A percentile compares a stretch with the other conserved stretches of the same genome.
These are phyloP conservation scores for Rhingia rostrata DNA, from an alignment of 2,888 invertebrate genomes.

Conservation along the genomic window DNA sequence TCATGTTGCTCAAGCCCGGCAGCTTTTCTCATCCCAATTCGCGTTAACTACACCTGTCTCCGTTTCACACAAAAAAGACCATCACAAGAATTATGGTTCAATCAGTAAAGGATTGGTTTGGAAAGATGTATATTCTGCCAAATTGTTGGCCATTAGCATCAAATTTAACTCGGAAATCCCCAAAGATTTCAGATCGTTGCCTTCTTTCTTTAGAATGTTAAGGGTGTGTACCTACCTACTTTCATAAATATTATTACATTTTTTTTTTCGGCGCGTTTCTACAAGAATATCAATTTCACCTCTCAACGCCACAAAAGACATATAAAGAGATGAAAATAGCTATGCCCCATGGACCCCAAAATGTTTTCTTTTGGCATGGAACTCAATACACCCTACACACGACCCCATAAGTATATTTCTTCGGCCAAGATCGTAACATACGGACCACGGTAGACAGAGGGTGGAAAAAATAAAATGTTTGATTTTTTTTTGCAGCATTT, in stretches of 20 bases:
- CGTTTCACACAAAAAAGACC: conserved; percentile 10
- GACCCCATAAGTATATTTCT: conserved; percentile 24
- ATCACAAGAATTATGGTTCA: neutral
- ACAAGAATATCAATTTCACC: conserved; percentile 65
- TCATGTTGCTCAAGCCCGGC: conserved; percentile 12
- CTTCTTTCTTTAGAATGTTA: conserved; percentile 49
- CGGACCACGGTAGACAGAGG: conserved; percentile 25
- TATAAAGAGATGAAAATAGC: conserved; percentile 13
- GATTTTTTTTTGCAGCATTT: conserved; percentile 5
- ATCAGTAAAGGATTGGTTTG: neutral
- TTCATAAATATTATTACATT: conserved; percentile 66
- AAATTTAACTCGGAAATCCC: conserved; percentile 66
- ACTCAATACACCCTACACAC: conserved; percentile 19
- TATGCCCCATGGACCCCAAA: conserved; percentile 8
- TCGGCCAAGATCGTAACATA: conserved; percentile 40
- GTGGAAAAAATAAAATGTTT: conserved; percentile 22
- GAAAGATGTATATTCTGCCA: conserved; percentile 29
- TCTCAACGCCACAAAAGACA: conserved; percentile 14
- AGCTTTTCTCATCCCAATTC: conserved; percentile 2
- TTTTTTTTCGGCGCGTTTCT: conserved; percentile 39
- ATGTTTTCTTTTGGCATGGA: conserved; percentile 25
- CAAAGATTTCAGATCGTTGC: conserved; percentile 44
- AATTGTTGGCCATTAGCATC: conserved; percentile 70
- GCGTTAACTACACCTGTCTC: conserved; percentile 36
- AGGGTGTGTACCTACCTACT: conserved; percentile 33